Percentiles rank a stretch among this genome's conserved stretches.
Evolutionary conservation across 2,113 vertebrate species (phyloP).

Genomic region (Bos javanicus): DNA sequence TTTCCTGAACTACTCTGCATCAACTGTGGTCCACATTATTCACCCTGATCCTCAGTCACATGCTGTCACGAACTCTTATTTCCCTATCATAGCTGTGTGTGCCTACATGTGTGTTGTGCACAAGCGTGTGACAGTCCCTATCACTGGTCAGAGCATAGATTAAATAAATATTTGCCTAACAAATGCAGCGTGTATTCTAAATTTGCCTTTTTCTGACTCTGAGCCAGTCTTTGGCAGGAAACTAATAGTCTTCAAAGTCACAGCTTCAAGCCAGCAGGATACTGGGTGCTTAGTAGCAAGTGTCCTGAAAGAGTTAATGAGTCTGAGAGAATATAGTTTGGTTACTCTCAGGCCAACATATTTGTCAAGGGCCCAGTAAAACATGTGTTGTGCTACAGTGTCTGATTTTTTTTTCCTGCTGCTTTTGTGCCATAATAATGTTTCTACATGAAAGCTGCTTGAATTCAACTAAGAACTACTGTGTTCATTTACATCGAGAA

Average conservation of each 20-base stretch:
- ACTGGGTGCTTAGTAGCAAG: background rate
- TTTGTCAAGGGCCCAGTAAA: background rate
- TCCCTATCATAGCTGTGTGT: background rate
- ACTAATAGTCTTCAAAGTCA: background rate
- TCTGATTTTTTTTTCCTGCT: background rate
- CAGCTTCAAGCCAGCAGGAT: background rate
- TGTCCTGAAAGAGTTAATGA: constrained; percentile 33
- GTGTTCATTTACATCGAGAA: constrained; percentile 47
- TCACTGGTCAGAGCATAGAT: background rate
- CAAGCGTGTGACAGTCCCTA: background rate
- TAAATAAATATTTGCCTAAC: background rate
- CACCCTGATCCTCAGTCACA: background rate
- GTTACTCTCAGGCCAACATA: background rate
- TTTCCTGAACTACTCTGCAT: background rate
- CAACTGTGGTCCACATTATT: background rate
- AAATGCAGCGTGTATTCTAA: background rate
- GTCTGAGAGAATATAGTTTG: background rate
- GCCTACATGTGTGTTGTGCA: accelerated
- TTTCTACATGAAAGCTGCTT: constrained; percentile 54
- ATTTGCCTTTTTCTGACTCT: background rate
- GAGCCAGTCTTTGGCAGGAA: background rate
- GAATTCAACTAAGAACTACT: constrained; percentile 49
- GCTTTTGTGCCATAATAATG: constrained; percentile 50
- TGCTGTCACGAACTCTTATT: background rate
- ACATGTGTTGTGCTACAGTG: background rate